phyloP scores from a whole-genome alignment of 2,113 vertebrate species.

The Melanerpes formicivorus region DNA sequence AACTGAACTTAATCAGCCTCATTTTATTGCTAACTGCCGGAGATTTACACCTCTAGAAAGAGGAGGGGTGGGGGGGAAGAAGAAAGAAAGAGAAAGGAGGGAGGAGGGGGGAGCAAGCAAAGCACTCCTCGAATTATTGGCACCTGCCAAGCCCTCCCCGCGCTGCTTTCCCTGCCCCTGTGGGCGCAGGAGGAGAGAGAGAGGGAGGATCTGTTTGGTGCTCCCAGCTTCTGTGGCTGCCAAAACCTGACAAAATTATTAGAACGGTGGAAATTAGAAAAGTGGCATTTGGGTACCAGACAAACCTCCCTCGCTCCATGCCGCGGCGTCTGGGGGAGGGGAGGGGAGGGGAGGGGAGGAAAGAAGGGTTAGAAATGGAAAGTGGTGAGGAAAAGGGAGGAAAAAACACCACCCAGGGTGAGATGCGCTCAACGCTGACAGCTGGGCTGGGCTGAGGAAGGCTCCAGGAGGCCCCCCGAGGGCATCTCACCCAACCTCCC shows the following conservation, averaged over 20 bases:
- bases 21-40: background rate
- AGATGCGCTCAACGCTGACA: background rate
- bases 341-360: background rate
- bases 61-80: no score
- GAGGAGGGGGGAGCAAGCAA: no score
- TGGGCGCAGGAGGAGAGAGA: background rate
- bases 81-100: no score
- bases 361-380: background rate
- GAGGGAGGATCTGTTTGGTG: conserved; percentile 18
- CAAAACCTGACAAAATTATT: conserved; percentile 41
- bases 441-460: background rate
- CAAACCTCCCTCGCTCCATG: conserved; percentile 13
- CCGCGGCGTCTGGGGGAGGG: background rate
- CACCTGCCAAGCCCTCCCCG: background rate
- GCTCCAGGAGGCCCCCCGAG: accelerated
- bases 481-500: accelerated
- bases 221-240: conserved; percentile 2
- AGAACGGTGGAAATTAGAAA: conserved; percentile 38
- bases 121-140: background rate
- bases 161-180: background rate
- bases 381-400: background rate
- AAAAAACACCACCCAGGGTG: background rate
- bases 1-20: conserved; percentile 22
- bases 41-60: conserved; percentile 18
- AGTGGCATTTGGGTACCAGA: conserved; percentile 18